phyloP scores from a whole-genome alignment of 2,888 invertebrate species.

The Rhorus exstirpatorius region DNA sequence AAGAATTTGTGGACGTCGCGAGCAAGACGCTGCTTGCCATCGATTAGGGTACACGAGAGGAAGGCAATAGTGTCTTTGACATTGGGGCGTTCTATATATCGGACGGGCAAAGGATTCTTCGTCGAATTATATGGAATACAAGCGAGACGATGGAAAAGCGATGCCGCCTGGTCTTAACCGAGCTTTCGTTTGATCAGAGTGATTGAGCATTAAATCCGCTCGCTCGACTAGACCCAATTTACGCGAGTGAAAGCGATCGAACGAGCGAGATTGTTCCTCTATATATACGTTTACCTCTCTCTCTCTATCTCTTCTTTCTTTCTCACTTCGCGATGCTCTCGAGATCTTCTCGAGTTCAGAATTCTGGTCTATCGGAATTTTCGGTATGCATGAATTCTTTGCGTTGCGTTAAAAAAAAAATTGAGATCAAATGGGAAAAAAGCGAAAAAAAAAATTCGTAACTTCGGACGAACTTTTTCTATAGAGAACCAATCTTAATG shows the following conservation, averaged over 20 bases:
- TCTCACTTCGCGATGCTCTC: slow-evolving; percentile 17
- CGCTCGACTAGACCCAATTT: slow-evolving; percentile 77
- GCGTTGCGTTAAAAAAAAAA: slow-evolving; percentile 6
- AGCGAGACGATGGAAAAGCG: neutral
- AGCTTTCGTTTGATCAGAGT: slow-evolving; percentile 78
- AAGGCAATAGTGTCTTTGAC: slow-evolving; percentile 44
- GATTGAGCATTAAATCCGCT: slow-evolving; percentile 82
- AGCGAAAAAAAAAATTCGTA: slow-evolving; percentile 7
- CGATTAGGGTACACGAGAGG: neutral
- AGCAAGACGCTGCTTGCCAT: neutral
- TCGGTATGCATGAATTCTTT: slow-evolving; percentile 3
- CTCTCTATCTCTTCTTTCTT: slow-evolving; percentile 17
- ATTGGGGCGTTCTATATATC: slow-evolving; percentile 41
- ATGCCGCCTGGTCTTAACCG: slow-evolving; percentile 42
- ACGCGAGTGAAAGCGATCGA: slow-evolving; percentile 57
- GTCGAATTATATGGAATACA: slow-evolving; percentile 18
- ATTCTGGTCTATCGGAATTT: neutral
- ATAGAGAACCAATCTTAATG: slow-evolving; percentile 25
- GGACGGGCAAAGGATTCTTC: slow-evolving; percentile 7
- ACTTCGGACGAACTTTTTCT: slow-evolving; percentile 26
- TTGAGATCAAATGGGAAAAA: slow-evolving; percentile 5
- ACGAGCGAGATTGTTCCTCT: slow-evolving; percentile 47
- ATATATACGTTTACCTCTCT: neutral
- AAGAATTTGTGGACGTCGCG: slow-evolving; percentile 9
- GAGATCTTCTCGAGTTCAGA: slow-evolving; percentile 17